phyloP scores from a whole-genome alignment of 2,888 invertebrate species.

The Drosophila ustulata region DNA sequence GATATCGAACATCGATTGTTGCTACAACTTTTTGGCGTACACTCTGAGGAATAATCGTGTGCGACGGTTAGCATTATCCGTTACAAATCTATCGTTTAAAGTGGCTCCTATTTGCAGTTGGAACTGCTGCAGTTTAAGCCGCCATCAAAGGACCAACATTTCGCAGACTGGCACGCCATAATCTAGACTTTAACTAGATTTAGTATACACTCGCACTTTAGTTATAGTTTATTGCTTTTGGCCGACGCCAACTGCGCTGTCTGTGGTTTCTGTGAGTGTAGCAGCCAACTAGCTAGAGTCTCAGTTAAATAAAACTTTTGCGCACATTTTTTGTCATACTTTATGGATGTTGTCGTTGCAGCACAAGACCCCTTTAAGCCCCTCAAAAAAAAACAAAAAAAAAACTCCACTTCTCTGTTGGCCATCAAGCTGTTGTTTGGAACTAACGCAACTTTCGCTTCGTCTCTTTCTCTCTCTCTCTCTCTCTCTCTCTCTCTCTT shows the following conservation, averaged over 20 bases:
- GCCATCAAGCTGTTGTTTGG: conserved; percentile 37
- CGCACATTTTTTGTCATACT: conserved; percentile 67
- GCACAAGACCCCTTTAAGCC: not conserved
- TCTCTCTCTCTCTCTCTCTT: not conserved
- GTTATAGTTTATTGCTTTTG: conserved; percentile 9
- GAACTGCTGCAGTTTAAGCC: not conserved
- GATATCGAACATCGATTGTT: no score
- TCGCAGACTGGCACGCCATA: not conserved
- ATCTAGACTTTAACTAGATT: conserved; percentile 5
- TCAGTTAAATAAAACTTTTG: conserved; percentile 70
- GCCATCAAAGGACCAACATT: not conserved
- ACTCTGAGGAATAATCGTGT: no score
- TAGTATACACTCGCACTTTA: conserved; percentile 1
- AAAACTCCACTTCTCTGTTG: not conserved
- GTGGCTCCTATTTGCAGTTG: not conserved
- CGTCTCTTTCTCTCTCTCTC: not conserved
- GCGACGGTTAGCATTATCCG: not conserved
- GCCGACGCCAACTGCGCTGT: not conserved
- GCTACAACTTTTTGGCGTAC: no score
- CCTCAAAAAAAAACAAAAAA: not conserved
- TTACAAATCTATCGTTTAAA: not conserved
- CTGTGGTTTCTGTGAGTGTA: conserved; percentile 42
- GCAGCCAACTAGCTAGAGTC: conserved; percentile 21
- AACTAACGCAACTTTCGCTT: conserved; percentile 35
- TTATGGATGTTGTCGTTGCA: conserved; percentile 58